Evolutionary conservation across 2,797 vertebrate species (phyloP), one percentile per base, ranked within the genome.

Genomic region (Semaprochilodus insignis): DNA sequence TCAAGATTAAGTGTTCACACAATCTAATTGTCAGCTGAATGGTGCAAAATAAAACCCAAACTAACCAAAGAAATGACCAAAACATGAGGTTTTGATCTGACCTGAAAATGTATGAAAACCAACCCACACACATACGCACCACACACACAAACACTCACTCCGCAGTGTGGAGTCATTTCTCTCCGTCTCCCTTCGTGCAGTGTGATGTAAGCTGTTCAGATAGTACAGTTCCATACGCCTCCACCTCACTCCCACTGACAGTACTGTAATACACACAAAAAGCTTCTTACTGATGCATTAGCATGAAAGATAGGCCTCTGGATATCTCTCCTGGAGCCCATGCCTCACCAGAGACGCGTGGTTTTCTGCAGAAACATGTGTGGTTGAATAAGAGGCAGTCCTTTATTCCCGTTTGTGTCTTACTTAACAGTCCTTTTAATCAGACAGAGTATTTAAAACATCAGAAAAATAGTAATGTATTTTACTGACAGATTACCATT

Each of bases 141-240:
- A 63, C 73, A 71, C 31, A 40, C 55, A 10, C 23, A 67, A 51
- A 76, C 52, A 74, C 70, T 57, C 36, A 52, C 36, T 31, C 44
- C 34, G 34, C 55, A 78, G 65, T 75, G 23, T 79, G 77, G 66
- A 80, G 67, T 85, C 27, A 67, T 83, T 77, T 76, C 59, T 82
- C 74, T 78, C 74, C 65, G 25, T 51, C 55, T 73, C 54, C 48
- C 72, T 84, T 78, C 57, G 65, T 75, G 57, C 44, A 34, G 55
- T 0, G 57, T 85, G 78, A 83, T 83, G 74, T 80, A 85, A 83
- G 75, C 81, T 83, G 65, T 85, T 82, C 83, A 71, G 76, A 74
- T 85, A 85, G 81, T 83, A 87, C 73, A 83, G 78, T 77, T 87
- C 78, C 81, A 69, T 79, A 80, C 81, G 72, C 83, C 81, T 78